A percentile compares a stretch with the other conserved stretches of the same genome.
These are phyloP conservation scores for Dorcus hopei DNA, from an alignment of 2,888 invertebrate genomes.

Conservation along the genomic window DNA sequence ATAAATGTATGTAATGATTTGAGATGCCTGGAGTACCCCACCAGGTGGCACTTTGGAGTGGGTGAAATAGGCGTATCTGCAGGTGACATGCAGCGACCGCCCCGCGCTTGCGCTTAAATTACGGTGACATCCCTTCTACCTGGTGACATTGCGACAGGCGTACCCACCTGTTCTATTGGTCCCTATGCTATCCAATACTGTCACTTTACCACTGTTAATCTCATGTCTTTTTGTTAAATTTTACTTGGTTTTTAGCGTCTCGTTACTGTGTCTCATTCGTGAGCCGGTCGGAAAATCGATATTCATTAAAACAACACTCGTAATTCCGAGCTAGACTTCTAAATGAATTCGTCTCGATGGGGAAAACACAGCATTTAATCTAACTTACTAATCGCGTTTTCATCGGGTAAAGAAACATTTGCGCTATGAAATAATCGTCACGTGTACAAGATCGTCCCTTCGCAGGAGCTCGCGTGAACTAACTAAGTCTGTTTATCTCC, in stretches of 20 bases:
- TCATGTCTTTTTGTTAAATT: constrained; percentile 18
- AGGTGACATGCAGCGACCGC: constrained; percentile 46
- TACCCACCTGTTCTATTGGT: constrained; percentile 49
- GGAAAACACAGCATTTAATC: no score
- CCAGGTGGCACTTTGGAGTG: constrained; percentile 45
- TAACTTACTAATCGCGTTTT: no score
- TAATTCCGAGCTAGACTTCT: no score
- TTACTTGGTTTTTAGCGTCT: constrained; percentile 19
- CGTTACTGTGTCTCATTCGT: no score
- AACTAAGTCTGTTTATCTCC: constrained; percentile 26
- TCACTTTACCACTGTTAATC: constrained; percentile 27
- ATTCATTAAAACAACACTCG: no score
- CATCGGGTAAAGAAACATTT: no score
- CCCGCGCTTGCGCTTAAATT: constrained; percentile 41
- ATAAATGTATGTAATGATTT: constrained; percentile 3
- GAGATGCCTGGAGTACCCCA: constrained; percentile 26
- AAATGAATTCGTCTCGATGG: no score
- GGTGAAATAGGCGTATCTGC: constrained; percentile 47
- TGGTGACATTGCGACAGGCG: constrained; percentile 49
- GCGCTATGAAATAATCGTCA: no score
- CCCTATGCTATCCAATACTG: constrained; percentile 45
- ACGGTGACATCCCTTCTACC: constrained; percentile 46
- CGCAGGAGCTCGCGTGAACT: constrained; percentile 23
- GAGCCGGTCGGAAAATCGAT: no score
- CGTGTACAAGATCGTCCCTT: neutral